A percentile compares a stretch with the other conserved stretches of the same genome.
These are phyloP conservation scores for Drosophila yooni DNA, from an alignment of 2,888 invertebrate species.

Conservation along the genomic window DNA sequence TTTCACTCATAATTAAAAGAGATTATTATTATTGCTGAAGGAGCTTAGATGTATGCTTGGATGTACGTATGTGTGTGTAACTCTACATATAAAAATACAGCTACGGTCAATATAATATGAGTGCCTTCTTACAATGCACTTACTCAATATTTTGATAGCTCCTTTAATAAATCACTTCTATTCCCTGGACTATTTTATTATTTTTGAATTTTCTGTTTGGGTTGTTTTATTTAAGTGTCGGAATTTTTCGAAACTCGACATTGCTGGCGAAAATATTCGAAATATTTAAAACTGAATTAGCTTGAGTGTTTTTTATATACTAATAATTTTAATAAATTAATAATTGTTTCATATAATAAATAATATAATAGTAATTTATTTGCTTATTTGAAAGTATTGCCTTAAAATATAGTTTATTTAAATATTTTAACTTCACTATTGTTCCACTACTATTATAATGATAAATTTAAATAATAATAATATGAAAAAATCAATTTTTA, in stretches of 20 bases:
- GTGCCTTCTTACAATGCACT: not conserved
- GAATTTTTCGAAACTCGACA: not conserved
- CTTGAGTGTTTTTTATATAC: not conserved
- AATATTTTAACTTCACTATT: not conserved
- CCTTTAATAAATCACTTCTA: not conserved
- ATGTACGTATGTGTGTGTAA: not conserved
- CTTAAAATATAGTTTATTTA: not conserved
- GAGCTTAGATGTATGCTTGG: slow-evolving; percentile 24
- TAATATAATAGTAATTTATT: not conserved
- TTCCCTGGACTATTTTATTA: not conserved
- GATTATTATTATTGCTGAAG: slow-evolving; percentile 62
- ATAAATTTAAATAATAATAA: not conserved
- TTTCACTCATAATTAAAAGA: slow-evolving; percentile 76
- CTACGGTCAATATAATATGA: not conserved
- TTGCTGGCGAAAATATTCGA: not conserved
- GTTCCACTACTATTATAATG: not conserved
- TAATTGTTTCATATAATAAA: not conserved
- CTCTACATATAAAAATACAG: not conserved
- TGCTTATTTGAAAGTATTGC: not conserved
- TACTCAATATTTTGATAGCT: not conserved
- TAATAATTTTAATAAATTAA: not conserved
- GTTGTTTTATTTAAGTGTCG: not conserved
- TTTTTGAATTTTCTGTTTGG: not conserved
- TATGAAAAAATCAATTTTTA: not conserved
- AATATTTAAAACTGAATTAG: not conserved